These are phyloP conservation scores for Apaloderma vittatum DNA, from an alignment of 2,113 vertebrate species.

Conservation along the genomic window DNA sequence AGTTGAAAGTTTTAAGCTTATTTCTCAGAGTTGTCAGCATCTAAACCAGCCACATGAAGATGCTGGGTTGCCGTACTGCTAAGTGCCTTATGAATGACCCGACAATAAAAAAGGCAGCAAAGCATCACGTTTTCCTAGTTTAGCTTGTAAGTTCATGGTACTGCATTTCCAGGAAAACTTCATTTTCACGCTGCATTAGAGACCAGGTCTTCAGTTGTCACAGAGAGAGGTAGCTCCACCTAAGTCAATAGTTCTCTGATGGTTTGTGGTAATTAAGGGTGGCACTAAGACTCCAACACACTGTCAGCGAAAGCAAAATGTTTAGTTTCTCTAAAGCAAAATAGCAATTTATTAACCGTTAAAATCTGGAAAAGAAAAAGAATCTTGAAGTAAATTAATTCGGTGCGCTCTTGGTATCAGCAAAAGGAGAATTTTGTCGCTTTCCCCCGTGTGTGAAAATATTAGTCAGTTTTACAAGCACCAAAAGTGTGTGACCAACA, in stretches of 20 bases:
- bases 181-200: not conserved
- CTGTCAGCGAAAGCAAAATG: not conserved
- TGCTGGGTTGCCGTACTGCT: not conserved
- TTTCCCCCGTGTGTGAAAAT: not conserved
- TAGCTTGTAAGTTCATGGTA: not conserved
- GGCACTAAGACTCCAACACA: not conserved
- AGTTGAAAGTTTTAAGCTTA: not conserved
- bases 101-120: not conserved
- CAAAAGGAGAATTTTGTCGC: not conserved
- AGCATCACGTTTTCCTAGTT: not conserved
- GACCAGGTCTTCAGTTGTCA: not conserved
- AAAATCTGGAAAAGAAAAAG: not conserved
- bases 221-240: not conserved
- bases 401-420: not conserved
- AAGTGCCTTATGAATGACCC: accelerated
- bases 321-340: not conserved
- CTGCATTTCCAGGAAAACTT: not conserved
- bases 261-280: not conserved
- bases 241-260: not conserved
- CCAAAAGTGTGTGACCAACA: not conserved
- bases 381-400: not conserved
- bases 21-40: not conserved
- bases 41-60: not conserved
- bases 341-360: not conserved
- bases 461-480: not conserved